These are phyloP conservation scores for Oryzias melastigma DNA, from an alignment of 2,113 vertebrate species.

Conservation along the genomic window DNA sequence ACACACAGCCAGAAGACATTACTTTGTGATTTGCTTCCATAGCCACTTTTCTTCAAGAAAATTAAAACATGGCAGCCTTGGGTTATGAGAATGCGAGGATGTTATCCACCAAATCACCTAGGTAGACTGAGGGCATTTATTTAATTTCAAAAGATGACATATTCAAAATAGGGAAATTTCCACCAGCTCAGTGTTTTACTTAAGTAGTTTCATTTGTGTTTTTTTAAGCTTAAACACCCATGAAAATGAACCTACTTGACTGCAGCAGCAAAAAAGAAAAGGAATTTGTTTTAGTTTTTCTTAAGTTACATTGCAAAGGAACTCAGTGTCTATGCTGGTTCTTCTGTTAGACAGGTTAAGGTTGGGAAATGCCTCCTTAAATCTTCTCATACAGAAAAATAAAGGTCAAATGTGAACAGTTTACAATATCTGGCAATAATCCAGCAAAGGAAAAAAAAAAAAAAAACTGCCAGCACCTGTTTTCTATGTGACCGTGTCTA, in stretches of 20 bases:
- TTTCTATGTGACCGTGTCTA: constrained; percentile 34
- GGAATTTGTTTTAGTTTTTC: background rate
- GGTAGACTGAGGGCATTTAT: constrained; percentile 34
- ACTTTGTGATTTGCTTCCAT: constrained; percentile 41
- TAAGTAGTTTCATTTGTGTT: constrained; percentile 5
- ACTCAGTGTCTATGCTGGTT: background rate
- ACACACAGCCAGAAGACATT: constrained; percentile 60
- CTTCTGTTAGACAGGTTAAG: background rate
- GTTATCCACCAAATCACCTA: constrained; percentile 47
- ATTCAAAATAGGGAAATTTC: constrained; percentile 37
- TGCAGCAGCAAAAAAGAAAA: background rate
- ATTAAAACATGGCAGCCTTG: constrained; percentile 35
- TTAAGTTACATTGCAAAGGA: constrained; percentile 1
- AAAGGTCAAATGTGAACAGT: constrained; percentile 11
- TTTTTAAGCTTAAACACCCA: background rate
- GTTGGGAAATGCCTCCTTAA: constrained; percentile 24
- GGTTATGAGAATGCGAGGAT: constrained; percentile 53
- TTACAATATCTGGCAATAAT: constrained; percentile 27
- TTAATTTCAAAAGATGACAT: constrained; percentile 37
- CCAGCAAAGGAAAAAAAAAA: constrained; percentile 1
- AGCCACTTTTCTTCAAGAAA: constrained; percentile 43
- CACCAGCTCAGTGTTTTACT: constrained; percentile 1
- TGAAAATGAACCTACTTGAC: background rate
- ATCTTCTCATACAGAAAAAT: constrained; percentile 19
- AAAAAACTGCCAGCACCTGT: background rate